Evolutionary conservation across 2,797 vertebrate genomes (phyloP), one percentile per base, ranked within the genome.

Genomic region (Cynodonichthys magdalenae): DNA sequence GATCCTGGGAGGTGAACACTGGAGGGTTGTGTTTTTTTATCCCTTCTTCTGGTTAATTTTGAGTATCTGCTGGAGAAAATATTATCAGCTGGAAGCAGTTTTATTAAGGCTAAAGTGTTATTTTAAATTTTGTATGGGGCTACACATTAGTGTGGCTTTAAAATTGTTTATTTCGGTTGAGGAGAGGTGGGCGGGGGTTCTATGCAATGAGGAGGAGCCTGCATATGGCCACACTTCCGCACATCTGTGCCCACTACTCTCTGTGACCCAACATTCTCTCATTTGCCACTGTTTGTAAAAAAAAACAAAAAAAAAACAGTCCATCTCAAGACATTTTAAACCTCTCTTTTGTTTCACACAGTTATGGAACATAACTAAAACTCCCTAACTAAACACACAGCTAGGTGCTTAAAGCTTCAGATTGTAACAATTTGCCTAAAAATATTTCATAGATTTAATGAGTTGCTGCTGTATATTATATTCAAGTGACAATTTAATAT

Each of bases 161-260:
- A 36, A 31, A n/a, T 18, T 28, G 27, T 59, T 71, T 54, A 53
- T 59, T 68, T 66, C 72, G 74, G 75, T 29, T 50, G 56, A 53
- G 19, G 58, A 45, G 73, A 54, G 17, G 42, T 24, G 15, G 53
- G 42, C 24, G 72, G 64, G 31, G 36, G 36, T 18, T 75, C 36
- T 63, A 57, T 62, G 66, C 36, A 48, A 24, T 61, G 61, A 77
- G 87, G 86, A 74, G 87, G 86, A 74, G 83, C 71, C 69, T 71
- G 6, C 34, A 20, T 24, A 63, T 71, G 28, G 54, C 39, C 67
- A 79, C 79, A 84, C 85, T 90, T 91, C 89, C 84, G 82, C 84
- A 87, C 89, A 89, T 91, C 90, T 91, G 81, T 83, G 82, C 74
- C 72, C 74, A 87, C 66, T 78, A 87, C 66, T 78, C 69, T 81